Base-by-base conservation (phyloP, 2,113 vertebrate genomes). In the Tretioscincus oriximinensis region DNA sequence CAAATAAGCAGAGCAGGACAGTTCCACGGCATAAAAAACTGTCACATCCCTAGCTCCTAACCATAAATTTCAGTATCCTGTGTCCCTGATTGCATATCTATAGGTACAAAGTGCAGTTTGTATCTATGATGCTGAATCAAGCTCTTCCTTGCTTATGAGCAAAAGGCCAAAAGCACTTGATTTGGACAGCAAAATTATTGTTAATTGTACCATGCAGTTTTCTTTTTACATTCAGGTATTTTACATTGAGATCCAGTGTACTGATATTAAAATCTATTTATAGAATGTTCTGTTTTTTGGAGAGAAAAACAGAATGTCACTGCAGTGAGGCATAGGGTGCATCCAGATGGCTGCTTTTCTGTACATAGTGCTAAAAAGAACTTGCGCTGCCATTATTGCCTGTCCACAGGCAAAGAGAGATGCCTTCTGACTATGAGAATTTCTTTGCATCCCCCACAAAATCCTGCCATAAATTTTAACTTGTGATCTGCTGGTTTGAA, bases 61-160 rank as follows among this genome's bases (percentile, higher is more conserved):
- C 8, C 65, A 76, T 45, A 60, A 14, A 66, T 82, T 76, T 67
- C 81, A 49, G 77, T 69, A 26, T 67, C 80, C 24, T 28, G 51
- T 11, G 65, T 80, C 74, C 71, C 78, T 78, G 77, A 87, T 73
- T 86, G 63, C n/a, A 26, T 80, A 82, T 79, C 82, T 58, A 78
- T 18, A 88, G 73, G 3, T 28, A 85, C 0, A 2, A 21, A 80
- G 66, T 16, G 67, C 68, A 70, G 29, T 84, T 79, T 47, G 49
- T 74, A 83, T 74, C 5, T 0, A 82, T 51, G 81, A 86, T 81
- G 76, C 66, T 78, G 66, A 78, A 79, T 88, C 86, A 81, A 76
- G 73, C 75, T 88, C 82, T 75, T 69, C 89, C 87, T 83, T 88
- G 82, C 81, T 85, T 84, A 74, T 84, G 9, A 64, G 12, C 88